Evolutionary conservation across 1,140 invertebrate genomes (phyloP).

Genomic region (Caenorhabditis briggsae): DNA sequence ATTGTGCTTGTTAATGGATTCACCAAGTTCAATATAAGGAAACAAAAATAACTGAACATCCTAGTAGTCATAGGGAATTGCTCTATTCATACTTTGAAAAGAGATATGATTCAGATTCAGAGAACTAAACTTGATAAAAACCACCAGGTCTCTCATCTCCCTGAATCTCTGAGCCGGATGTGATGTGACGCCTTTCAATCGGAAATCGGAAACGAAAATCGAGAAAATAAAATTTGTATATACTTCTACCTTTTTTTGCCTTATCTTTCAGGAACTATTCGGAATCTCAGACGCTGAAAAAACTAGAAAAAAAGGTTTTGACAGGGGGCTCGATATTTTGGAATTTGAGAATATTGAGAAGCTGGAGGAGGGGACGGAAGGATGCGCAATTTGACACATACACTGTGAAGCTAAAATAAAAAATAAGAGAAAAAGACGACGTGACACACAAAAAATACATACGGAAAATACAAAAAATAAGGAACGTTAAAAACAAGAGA

Average conservation of each 20-base stretch:
- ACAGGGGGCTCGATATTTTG: not conserved
- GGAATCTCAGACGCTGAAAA: not conserved
- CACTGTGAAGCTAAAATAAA: not conserved
- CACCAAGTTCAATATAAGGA: no score
- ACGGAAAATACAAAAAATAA: not conserved
- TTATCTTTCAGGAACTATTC: not conserved
- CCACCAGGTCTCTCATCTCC: not conserved
- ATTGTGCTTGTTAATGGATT: no score
- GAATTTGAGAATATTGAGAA: slow-evolving; percentile 9
- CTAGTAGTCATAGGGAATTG: no score
- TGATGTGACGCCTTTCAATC: not conserved
- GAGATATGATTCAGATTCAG: not conserved
- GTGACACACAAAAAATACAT: slow-evolving; percentile 15
- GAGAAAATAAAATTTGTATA: not conserved
- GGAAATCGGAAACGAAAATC: slow-evolving; percentile 10
- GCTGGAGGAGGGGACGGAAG: not conserved
- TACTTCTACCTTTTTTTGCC: no score
- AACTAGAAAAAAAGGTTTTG: not conserved
- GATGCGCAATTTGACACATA: slow-evolving; percentile 50
- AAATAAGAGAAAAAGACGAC: not conserved
- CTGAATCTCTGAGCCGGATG: not conserved
- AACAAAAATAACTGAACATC: no score
- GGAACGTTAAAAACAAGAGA: not conserved
- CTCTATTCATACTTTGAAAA: not conserved
- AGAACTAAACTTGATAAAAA: no score